Evolutionary conservation across 2,797 vertebrate genomes (phyloP).

Genomic region (Premnoplex brunnescens): DNA sequence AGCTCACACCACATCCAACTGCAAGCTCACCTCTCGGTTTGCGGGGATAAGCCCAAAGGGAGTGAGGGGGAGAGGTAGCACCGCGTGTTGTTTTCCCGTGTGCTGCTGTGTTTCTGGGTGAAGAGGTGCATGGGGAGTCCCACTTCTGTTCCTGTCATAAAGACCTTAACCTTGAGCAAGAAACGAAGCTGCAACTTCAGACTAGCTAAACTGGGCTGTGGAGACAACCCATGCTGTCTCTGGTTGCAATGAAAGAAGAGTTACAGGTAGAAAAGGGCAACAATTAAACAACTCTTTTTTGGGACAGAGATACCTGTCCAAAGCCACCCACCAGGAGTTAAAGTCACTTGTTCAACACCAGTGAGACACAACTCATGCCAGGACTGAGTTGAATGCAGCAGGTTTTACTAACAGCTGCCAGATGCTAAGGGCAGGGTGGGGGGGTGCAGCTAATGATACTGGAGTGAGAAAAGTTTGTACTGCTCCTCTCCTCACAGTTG

Average conservation of each 20-base stretch:
- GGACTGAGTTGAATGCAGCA: rapidly evolving
- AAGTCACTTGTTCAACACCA: not conserved
- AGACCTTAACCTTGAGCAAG: not conserved
- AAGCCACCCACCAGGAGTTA: not conserved
- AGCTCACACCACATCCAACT: rapidly evolving
- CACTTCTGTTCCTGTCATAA: rapidly evolving
- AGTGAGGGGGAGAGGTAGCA: not conserved
- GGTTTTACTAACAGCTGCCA: not conserved
- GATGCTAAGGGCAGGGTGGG: not conserved
- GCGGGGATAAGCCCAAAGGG: not conserved
- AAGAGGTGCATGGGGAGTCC: not conserved
- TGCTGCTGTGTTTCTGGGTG: not conserved
- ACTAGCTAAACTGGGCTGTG: not conserved
- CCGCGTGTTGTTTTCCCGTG: rapidly evolving
- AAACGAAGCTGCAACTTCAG: not conserved
- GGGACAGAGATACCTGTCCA: not conserved
- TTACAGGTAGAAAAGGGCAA: not conserved
- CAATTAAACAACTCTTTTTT: rapidly evolving
- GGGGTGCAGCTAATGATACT: not conserved
- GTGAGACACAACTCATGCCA: not conserved
- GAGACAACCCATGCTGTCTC: rapidly evolving
- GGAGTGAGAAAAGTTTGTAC: not conserved
- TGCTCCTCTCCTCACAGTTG: not conserved
- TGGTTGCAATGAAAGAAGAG: not conserved
- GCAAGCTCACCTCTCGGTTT: not conserved